A percentile compares a stretch with the other conserved stretches of the same genome.
Conservation (phyloP, 2,113 vertebrate species). For the Phrynocephalus versicolor region DNA sequence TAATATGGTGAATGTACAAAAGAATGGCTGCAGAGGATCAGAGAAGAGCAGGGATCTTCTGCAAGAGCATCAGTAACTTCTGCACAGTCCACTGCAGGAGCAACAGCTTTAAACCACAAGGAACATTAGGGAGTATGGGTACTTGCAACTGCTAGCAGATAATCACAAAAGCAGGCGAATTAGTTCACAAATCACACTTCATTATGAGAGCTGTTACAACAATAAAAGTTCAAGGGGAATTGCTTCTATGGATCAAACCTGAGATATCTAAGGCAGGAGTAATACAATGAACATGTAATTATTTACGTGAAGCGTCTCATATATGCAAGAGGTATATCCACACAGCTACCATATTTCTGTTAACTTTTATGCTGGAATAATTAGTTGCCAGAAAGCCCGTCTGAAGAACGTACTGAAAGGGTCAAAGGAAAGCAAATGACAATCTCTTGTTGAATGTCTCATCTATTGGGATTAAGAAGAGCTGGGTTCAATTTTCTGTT, state of each 20-base stretch:
- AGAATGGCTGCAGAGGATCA: not conserved
- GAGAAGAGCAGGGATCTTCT: not conserved
- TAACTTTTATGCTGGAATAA: conserved; percentile 11
- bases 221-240: conserved; percentile 34
- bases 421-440: not conserved
- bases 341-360: conserved; percentile 4
- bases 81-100: not conserved
- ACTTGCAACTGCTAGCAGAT: conserved; percentile 22
- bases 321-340: not conserved
- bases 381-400: not conserved
- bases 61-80: not conserved
- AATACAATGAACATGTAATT: conserved; percentile 13
- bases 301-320: conserved; percentile 27
- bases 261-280: conserved; percentile 24
- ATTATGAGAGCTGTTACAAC: conserved; percentile 45
- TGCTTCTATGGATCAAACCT: conserved; percentile 41
- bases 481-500: too few relatives aligned
- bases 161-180: conserved; percentile 30
- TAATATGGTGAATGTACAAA: not conserved
- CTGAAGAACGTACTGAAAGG: not conserved
- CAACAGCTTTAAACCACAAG: conserved; percentile 5
- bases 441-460: not conserved
- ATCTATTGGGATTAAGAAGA: not conserved
- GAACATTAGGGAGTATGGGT: not conserved
- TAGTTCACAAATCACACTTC: conserved; percentile 35